Percentiles rank a stretch among this genome's conserved stretches.
Evolutionary conservation across 1,140 invertebrate genomes (phyloP).

Genomic region (Musca vetustissima): DNA sequence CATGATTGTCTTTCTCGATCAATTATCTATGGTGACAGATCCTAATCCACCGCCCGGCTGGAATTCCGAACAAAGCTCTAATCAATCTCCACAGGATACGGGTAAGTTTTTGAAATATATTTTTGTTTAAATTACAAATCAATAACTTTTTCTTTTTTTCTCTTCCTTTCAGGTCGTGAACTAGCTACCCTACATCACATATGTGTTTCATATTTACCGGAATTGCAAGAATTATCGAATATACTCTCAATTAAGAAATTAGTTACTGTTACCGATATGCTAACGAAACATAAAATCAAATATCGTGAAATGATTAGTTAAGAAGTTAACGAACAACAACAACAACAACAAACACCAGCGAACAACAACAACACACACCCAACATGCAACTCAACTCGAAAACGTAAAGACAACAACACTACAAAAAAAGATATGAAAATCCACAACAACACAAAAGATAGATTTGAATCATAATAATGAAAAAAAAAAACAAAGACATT

Average conservation of each 20-base stretch:
- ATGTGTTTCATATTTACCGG: constrained; percentile 85
- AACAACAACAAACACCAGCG: background rate
- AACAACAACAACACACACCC: too few relatives aligned
- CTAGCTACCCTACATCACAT: constrained; percentile 93
- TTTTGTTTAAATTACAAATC: constrained; percentile 4
- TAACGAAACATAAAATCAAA: constrained; percentile 94
- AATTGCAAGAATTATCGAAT: constrained; percentile 79
- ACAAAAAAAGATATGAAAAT: background rate
- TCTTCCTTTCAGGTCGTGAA: constrained; percentile 65
- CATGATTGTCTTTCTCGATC: constrained; percentile 97
- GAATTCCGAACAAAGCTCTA: constrained; percentile 49
- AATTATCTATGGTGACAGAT: constrained; percentile 77
- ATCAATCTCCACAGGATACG: constrained; percentile 47
- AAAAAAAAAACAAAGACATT: background rate
- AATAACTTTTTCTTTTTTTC: constrained; percentile 61
- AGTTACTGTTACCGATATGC: constrained; percentile 93
- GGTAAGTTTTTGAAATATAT: constrained; percentile 35
- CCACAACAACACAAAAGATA: too few relatives aligned
- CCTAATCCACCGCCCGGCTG: constrained; percentile 58
- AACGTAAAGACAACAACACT: background rate
- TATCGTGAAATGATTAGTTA: constrained; percentile 95
- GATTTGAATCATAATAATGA: too few relatives aligned
- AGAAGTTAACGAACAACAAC: too few relatives aligned
- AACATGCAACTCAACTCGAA: constrained; percentile 11
- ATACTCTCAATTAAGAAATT: constrained; percentile 82